Percentiles rank a stretch among this genome's conserved stretches.
Evolutionary conservation across 2,113 vertebrate genomes (phyloP).

Genomic region (Cinclus mexicanus): DNA sequence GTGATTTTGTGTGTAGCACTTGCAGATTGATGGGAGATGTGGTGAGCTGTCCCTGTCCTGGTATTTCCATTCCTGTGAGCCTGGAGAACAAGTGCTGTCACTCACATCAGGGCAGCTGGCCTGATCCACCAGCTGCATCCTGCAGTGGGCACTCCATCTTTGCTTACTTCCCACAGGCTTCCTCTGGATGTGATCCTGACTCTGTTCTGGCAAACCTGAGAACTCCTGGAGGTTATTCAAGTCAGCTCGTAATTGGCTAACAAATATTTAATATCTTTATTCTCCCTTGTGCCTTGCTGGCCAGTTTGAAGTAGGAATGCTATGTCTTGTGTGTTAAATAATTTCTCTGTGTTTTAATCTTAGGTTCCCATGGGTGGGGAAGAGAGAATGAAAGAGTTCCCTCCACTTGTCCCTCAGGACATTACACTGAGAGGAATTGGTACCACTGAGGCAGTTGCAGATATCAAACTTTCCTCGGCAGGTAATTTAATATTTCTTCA

Average conservation of each 20-base stretch:
- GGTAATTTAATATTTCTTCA: slow-evolving; percentile 73
- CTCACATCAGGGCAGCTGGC: neutral
- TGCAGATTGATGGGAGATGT: neutral
- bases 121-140: neutral
- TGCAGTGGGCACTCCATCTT: neutral
- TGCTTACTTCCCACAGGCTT: neutral
- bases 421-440: slow-evolving; percentile 79
- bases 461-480: slow-evolving; percentile 92
- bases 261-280: neutral
- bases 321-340: neutral
- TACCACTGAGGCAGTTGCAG: slow-evolving; percentile 80
- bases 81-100: neutral
- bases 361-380: slow-evolving; percentile 89
- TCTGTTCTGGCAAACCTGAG: neutral
- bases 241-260: neutral
- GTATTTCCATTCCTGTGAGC: neutral
- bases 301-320: neutral
- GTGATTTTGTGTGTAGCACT: neutral
- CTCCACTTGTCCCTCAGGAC: slow-evolving; percentile 81
- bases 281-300: neutral
- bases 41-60: neutral
- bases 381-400: slow-evolving; percentile 89
- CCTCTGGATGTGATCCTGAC: neutral
- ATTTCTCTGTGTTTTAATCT: neutral
- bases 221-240: neutral